Evolutionary conservation across 1,140 invertebrate species (phyloP), one percentile per base, ranked within the genome.

Genomic region (Temnothorax longispinosus): DNA sequence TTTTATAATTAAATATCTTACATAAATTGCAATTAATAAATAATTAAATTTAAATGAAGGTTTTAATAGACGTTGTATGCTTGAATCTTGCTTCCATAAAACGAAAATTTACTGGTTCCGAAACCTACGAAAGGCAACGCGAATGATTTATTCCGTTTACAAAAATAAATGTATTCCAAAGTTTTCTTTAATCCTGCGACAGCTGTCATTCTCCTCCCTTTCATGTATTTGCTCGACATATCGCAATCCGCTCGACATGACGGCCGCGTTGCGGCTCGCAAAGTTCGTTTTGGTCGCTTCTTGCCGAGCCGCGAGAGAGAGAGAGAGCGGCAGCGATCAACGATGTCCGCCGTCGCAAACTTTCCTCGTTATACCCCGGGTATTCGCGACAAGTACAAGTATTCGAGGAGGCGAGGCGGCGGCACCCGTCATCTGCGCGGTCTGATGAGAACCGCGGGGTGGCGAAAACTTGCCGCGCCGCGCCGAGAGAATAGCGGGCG

Each of bases 281-380:
- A 76, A 62, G 13, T 65, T 35, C 54, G 56, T 35, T 38, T 38
- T 35, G 41, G 77, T 54, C 50, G 76, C 13, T 78, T 86, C 77
- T 60, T 58, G 44, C 38, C 62, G 21, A 56, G 77, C 54, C 18
- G 65, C 41, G 35, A 60, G 27, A 27, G 27, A 27, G 27, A 27
- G 27, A 27, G 27, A 1, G 27, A 27, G 38, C 41, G 60, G 71
- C 71, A 78, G 56, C 88, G 87, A 85, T 87, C 89, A 13, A 32
- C 54, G 50, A 76, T 85, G 74, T 86, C 75, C 87, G 87, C 62
- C 85, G 86, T 65, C 80, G 69, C 71, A 92, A 84, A 93, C 92
- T 93, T 92, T 93, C 88, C 91, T 92, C 91, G 92, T 92, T 93
- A 92, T 89, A 89, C 71, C 47, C 75, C 90, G 60, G 81, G 58